A percentile compares a stretch with the other conserved stretches of the same genome.
Conservation (phyloP, 37 sponge, comb jelly and placozoan species). For the Halichondria panicea region DNA sequence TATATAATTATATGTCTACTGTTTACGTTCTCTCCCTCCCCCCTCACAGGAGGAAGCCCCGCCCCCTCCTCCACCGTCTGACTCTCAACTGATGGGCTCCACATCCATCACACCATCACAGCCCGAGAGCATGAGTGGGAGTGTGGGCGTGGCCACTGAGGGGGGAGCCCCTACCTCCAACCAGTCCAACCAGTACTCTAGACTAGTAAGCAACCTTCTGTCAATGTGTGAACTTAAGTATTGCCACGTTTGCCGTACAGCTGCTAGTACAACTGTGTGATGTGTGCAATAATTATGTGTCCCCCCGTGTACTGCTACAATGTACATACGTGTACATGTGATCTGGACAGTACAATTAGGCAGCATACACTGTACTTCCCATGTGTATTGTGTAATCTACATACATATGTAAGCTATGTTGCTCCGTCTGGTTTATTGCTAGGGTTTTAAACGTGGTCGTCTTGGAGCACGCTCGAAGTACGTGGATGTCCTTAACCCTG, state of each 20-base stretch:
- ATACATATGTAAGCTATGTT: not conserved
- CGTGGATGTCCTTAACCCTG: conserved; percentile 69
- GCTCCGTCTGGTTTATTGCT: not conserved
- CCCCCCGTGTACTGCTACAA: too few species aligned
- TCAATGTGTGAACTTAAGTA: too few species aligned
- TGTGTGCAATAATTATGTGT: too few species aligned
- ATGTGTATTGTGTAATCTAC: not conserved
- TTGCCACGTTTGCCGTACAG: too few species aligned
- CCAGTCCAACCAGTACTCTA: too few species aligned
- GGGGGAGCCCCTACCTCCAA: too few species aligned
- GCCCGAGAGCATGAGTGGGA: too few species aligned
- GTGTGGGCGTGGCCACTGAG: not conserved
- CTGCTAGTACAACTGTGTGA: too few species aligned
- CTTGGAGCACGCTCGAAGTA: conserved; percentile 54
- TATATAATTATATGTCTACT: too few species aligned
- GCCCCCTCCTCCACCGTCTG: conserved; percentile 23
- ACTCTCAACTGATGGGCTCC: not conserved
- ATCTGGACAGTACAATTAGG: too few species aligned
- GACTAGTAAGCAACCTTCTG: too few species aligned
- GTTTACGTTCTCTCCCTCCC: not conserved
- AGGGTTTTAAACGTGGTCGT: conserved; percentile 14
- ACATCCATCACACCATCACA: not conserved
- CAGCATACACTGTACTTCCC: not conserved
- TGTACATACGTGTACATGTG: too few species aligned
- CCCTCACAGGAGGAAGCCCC: conserved; percentile 1